Conservation (phyloP, 1,140 invertebrate species). For the Archegozetes longisetosus region DNA sequence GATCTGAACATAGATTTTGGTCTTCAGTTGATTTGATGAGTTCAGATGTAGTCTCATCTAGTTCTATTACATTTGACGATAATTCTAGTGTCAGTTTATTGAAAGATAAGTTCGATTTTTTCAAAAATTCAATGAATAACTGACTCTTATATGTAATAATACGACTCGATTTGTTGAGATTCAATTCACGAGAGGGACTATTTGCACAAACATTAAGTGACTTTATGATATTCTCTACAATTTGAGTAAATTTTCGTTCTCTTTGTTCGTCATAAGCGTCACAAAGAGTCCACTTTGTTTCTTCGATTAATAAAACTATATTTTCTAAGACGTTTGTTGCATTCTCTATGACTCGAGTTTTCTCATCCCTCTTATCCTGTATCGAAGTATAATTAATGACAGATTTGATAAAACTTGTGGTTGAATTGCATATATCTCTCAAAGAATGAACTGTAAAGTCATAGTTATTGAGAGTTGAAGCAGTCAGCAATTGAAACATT, state of each 20-base stretch:
- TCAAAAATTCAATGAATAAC: slow-evolving; percentile 50
- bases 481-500: slow-evolving; percentile 66
- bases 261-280: slow-evolving; percentile 42
- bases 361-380: slow-evolving; percentile 41
- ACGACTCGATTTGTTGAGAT: slow-evolving; percentile 68
- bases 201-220: slow-evolving; percentile 45
- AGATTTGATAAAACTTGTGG: slow-evolving; percentile 49
- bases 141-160: slow-evolving; percentile 58
- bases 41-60: slow-evolving; percentile 63
- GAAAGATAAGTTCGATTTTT: slow-evolving; percentile 50
- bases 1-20: slow-evolving; percentile 49
- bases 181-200: slow-evolving; percentile 69
- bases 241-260: slow-evolving; percentile 38
- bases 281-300: slow-evolving; percentile 48
- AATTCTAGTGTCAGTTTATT: slow-evolving; percentile 70
- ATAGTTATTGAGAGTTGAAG: slow-evolving; percentile 63
- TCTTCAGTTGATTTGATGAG: slow-evolving; percentile 50
- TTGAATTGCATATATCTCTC: slow-evolving; percentile 53
- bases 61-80: slow-evolving; percentile 54
- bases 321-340: slow-evolving; percentile 61
- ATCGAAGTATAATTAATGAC: slow-evolving; percentile 54
- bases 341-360: slow-evolving; percentile 46
- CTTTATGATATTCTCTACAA: slow-evolving; percentile 33
- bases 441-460: slow-evolving; percentile 65
- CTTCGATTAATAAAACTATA: slow-evolving; percentile 55